Percentiles rank a stretch among this genome's conserved stretches.
Evolutionary conservation across 2,113 vertebrate genomes (phyloP).

Genomic region (Phrynosoma platyrhinos): DNA sequence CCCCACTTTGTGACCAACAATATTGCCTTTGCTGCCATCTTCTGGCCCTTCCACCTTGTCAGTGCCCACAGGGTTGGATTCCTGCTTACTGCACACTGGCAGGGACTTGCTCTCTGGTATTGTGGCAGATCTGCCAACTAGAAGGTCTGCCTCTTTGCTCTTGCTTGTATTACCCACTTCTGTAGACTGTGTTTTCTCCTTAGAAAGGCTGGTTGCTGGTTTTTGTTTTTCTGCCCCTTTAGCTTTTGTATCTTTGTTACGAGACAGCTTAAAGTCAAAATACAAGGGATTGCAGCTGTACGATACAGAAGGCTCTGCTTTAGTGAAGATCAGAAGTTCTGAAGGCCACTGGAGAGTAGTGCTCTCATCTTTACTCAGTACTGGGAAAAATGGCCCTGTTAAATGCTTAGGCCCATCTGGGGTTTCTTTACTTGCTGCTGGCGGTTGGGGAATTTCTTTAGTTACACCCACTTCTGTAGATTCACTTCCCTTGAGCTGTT

Average conservation of each 20-base stretch:
- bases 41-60: slow-evolving; percentile 67
- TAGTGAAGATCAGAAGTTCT: slow-evolving; percentile 94
- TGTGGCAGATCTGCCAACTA: slow-evolving; percentile 41
- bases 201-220: slow-evolving; percentile 57
- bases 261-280: slow-evolving; percentile 96
- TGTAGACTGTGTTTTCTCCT: slow-evolving; percentile 46
- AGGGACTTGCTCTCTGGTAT: slow-evolving; percentile 60
- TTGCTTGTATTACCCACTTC: slow-evolving; percentile 65
- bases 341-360: slow-evolving; percentile 98
- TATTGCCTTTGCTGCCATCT: slow-evolving; percentile 68
- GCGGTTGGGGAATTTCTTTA: slow-evolving; percentile 65
- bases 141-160: slow-evolving; percentile 60
- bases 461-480: slow-evolving; percentile 36
- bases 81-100: slow-evolving; percentile 65
- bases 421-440: slow-evolving; percentile 65
- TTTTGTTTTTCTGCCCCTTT: slow-evolving; percentile 79
- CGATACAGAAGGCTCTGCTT: slow-evolving; percentile 90
- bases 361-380: slow-evolving; percentile 96
- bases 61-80: not conserved
- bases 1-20: slow-evolving; percentile 72
- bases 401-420: slow-evolving; percentile 86
- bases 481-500: slow-evolving; percentile 37
- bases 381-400: slow-evolving; percentile 92
- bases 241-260: slow-evolving; percentile 86
- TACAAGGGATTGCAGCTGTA: slow-evolving; percentile 99